Base-by-base conservation (phyloP, 2,797 vertebrate genomes). In the Vultur gryphus region DNA sequence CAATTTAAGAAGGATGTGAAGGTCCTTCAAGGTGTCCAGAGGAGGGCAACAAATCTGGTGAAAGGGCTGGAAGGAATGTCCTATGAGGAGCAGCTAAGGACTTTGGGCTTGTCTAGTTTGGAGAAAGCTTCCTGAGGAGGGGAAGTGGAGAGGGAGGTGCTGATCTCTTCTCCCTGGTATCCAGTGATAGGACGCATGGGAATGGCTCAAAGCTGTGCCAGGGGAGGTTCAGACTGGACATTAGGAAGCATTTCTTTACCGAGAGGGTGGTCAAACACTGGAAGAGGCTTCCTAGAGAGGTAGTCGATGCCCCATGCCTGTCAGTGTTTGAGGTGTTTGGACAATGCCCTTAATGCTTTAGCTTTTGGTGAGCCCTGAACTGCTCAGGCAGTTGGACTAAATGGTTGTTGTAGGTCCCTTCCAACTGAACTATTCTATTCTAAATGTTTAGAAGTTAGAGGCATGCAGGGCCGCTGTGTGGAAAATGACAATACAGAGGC, bases 141-240 rank as follows among this genome's bases (percentile, higher is more conserved):
- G 13, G 16, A 75, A 8, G 6, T 16, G 16, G 39, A 31, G 11
- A 75, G 10, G 16, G 21, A 84, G n/a, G 9, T 85, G 51, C 55
- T 41, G n/a, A 75, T 3, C n/a, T 48, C 18, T 52, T 58, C 26
- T 37, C 3, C 3, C 4, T 29, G 15, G 11, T 8, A 41, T 49
- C 33, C 20, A 51, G 35, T 37, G 41, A 67, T 9, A n/a, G 39
- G 10, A 43, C 1, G 1, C 0, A 0, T 51, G 28, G 29, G 33
- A 79, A 28, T 11, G 4, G 5, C 10, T 49, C 41, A 48, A 57
- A 69, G 24, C 24, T 51, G 33, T 2, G 1, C 9, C 17, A 58
- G 11, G 8, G 13, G 26, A 58, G 13, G 23, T 58, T 71, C 25
- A 54, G n/a, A 35, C 29, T 41, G 5, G 18, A 54, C 15, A 3